phyloP scores from a whole-genome alignment of 2,888 invertebrate genomes.

The Spatulosminthurus flaviceps region DNA sequence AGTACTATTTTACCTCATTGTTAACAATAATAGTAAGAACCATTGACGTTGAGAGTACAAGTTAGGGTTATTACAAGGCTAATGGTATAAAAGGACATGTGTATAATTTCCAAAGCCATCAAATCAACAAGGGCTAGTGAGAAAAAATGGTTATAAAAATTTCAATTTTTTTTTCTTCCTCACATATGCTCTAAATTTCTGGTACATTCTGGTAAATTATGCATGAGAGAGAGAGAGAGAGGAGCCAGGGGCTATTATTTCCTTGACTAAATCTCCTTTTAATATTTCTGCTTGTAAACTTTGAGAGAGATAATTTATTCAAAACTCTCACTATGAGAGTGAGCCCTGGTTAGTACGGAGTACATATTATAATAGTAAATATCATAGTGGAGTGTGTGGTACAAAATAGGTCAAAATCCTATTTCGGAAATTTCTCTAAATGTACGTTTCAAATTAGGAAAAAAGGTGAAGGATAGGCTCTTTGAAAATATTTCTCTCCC shows the following conservation, averaged over 20 bases:
- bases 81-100: conserved; percentile 10
- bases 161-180: conserved; percentile 5
- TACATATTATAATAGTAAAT: no score
- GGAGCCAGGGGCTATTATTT: no score
- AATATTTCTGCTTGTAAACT: no score
- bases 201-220: conserved; percentile 12
- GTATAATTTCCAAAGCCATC: background rate
- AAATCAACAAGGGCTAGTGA: background rate
- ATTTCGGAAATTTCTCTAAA: background rate
- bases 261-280: no score
- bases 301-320: background rate
- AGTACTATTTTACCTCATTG: no score
- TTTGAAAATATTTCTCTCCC: no score
- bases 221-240: no score
- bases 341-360: no score
- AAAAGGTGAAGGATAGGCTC: background rate
- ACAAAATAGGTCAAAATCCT: background rate
- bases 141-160: conserved; percentile 4
- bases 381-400: background rate
- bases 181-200: conserved; percentile 19
- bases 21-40: no score
- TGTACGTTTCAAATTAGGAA: background rate
- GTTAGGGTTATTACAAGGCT: background rate
- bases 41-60: no score
- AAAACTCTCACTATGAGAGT: background rate